These are phyloP conservation scores for Carterocephalus palaemon DNA, from an alignment of 2,888 invertebrate genomes.

Conservation along the genomic window DNA sequence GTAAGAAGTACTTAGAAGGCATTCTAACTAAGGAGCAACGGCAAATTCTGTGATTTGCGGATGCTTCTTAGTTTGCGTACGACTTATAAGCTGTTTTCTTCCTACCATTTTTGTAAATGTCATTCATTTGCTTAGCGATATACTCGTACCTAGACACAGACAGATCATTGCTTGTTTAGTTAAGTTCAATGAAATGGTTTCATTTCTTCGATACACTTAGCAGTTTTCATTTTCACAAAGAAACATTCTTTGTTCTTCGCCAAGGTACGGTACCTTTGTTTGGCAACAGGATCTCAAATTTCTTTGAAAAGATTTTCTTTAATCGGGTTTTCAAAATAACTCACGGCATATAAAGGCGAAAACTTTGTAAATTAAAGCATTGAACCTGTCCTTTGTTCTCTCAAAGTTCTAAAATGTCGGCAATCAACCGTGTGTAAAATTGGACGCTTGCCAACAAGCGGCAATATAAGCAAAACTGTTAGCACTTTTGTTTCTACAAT, in stretches of 20 bases:
- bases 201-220: too few relatives aligned
- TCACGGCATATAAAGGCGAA: slow-evolving; percentile 8
- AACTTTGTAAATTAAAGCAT: slow-evolving; percentile 32
- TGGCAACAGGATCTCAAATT: too few relatives aligned
- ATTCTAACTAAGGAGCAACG: too few relatives aligned
- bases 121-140: too few relatives aligned
- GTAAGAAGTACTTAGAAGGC: too few relatives aligned
- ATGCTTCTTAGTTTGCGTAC: too few relatives aligned
- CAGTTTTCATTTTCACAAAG: background rate
- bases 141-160: too few relatives aligned
- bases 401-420: slow-evolving; percentile 42
- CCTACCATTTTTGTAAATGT: too few relatives aligned
- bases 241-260: background rate
- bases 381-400: slow-evolving; percentile 47
- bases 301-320: slow-evolving; percentile 1
- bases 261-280: background rate
- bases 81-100: too few relatives aligned
- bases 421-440: slow-evolving; percentile 48
- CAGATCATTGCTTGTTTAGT: too few relatives aligned
- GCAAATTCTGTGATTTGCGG: too few relatives aligned
- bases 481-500: slow-evolving; percentile 23
- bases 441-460: slow-evolving; percentile 41
- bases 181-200: too few relatives aligned
- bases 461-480: slow-evolving; percentile 22
- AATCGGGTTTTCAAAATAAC: slow-evolving; percentile 4